Percentiles rank a stretch among this genome's conserved stretches.
Evolutionary conservation across 2,888 invertebrate species (phyloP).

Genomic region (Xylota sylvarum): DNA sequence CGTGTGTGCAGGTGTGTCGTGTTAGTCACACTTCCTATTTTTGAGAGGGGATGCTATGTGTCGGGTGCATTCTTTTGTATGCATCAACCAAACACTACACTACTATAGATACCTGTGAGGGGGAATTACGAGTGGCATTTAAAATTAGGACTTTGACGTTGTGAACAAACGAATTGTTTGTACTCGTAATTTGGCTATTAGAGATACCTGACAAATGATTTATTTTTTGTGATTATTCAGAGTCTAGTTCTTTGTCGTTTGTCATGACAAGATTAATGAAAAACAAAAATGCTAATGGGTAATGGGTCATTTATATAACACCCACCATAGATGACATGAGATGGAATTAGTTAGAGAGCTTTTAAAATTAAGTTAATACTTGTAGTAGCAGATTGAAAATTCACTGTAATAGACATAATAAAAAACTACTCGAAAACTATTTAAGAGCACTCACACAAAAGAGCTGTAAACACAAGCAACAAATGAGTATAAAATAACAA

Average conservation of each 20-base stretch:
- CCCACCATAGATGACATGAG: neutral
- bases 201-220: conserved; percentile 40
- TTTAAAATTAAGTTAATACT: neutral
- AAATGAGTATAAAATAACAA: too few relatives aligned
- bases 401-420: too few relatives aligned
- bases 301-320: neutral
- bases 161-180: neutral
- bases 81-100: conserved; percentile 44
- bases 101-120: conserved; percentile 35
- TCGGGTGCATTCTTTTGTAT: conserved; percentile 41
- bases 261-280: neutral
- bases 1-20: conserved; percentile 39
- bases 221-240: neutral
- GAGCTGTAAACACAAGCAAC: too few relatives aligned
- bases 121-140: conserved; percentile 23
- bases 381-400: too few relatives aligned
- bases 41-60: conserved; percentile 37
- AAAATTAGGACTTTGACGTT: conserved; percentile 36
- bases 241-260: neutral
- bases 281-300: neutral
- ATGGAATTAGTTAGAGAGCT: neutral
- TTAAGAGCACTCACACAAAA: too few relatives aligned
- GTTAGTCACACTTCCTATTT: conserved; percentile 63
- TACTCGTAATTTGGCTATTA: conserved; percentile 30
- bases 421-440: too few relatives aligned